Percentiles rank a stretch among this genome's conserved stretches.
Conservation (phyloP, 2,797 vertebrate species). For the Karalla daura region DNA sequence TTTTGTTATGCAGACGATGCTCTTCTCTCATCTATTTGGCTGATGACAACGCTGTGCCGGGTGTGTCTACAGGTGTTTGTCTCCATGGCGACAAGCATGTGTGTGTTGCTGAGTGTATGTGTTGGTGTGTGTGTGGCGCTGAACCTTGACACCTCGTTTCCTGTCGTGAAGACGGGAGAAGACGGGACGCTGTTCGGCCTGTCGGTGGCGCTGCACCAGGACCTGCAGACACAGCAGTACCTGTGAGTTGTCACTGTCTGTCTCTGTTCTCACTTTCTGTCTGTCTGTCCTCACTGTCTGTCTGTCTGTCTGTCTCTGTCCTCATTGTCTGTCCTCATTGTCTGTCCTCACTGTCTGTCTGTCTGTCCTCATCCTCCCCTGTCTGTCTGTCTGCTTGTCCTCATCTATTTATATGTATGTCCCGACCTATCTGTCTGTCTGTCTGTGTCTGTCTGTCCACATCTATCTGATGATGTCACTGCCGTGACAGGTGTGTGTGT, state of each 20-base stretch:
- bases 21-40: too few species aligned
- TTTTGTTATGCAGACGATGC: too few species aligned
- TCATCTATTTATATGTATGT: too few species aligned
- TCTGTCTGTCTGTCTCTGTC: background rate
- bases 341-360: background rate
- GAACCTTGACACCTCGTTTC: conserved; percentile 63
- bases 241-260: conserved; percentile 42
- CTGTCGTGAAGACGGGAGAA: conserved; percentile 49
- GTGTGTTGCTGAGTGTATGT: conserved; percentile 15
- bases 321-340: background rate
- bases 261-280: background rate
- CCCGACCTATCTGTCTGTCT: background rate
- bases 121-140: conserved; percentile 12
- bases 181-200: conserved; percentile 57
- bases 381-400: too few species aligned
- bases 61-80: conserved; percentile 22
- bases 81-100: conserved; percentile 47
- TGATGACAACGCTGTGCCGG: background rate
- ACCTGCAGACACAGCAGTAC: conserved; percentile 40
- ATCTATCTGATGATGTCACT: too few species aligned
- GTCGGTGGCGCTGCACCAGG: conserved; percentile 60
- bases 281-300: too few species aligned
- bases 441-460: background rate
- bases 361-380: too few species aligned
- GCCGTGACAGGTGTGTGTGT: background rate